A percentile compares a stretch with the other conserved stretches of the same genome.
Conservation (phyloP, 2,888 invertebrate species). For the Anaspis maculata region DNA sequence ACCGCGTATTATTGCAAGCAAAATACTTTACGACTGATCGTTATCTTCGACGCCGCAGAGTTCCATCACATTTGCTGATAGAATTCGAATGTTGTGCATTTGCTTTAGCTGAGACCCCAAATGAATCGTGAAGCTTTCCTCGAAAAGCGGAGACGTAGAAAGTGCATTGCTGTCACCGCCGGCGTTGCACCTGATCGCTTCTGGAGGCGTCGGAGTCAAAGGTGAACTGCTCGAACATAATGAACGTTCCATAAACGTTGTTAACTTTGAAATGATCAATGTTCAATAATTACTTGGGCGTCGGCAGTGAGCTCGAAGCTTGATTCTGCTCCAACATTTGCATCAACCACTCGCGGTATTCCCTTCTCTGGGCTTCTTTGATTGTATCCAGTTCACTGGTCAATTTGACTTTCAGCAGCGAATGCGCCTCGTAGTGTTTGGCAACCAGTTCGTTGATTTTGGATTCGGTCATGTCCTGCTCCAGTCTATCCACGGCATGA, state of each 20-base stretch:
- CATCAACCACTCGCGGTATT: slow-evolving; percentile 87
- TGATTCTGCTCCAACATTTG: slow-evolving; percentile 65
- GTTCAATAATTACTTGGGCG: slow-evolving; percentile 49
- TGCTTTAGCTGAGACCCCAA: slow-evolving; percentile 96
- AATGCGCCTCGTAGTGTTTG: slow-evolving; percentile 74
- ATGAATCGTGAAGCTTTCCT: slow-evolving; percentile 97
- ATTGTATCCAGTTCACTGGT: slow-evolving; percentile 78
- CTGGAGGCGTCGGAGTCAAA: slow-evolving; percentile 34
- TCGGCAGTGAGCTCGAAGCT: slow-evolving; percentile 47
- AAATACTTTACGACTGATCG: slow-evolving; percentile 24
- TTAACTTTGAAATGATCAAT: too few species aligned
- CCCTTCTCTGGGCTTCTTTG: slow-evolving; percentile 74
- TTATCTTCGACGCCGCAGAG: slow-evolving; percentile 53
- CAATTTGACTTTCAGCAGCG: slow-evolving; percentile 77
- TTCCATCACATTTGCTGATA: slow-evolving; percentile 77
- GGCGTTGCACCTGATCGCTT: slow-evolving; percentile 9
- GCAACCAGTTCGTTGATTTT: slow-evolving; percentile 79
- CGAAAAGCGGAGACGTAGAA: slow-evolving; percentile 44
- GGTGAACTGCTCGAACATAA: slow-evolving; percentile 37
- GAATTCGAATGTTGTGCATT: slow-evolving; percentile 92
- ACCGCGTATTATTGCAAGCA: neutral
- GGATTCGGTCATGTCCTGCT: slow-evolving; percentile 68
- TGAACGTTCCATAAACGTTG: too few species aligned
- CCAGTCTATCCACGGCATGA: slow-evolving; percentile 68
- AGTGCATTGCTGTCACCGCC: slow-evolving; percentile 16